A percentile compares a stretch with the other conserved stretches of the same genome.
Evolutionary conservation across 1,140 invertebrate genomes (phyloP).

Genomic region (Helicoverpa armigera): DNA sequence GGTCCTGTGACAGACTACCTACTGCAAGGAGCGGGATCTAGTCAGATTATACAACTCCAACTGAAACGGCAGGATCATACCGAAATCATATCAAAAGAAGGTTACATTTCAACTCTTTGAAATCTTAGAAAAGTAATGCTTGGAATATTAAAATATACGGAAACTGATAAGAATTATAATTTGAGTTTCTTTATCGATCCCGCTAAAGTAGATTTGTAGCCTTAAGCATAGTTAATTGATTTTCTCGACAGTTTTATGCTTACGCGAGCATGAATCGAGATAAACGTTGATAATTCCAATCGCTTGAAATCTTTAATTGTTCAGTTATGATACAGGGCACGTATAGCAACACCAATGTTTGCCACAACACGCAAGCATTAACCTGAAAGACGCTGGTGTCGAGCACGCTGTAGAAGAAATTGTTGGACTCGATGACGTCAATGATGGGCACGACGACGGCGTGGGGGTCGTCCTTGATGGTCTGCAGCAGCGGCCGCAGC

Average conservation of each 20-base stretch:
- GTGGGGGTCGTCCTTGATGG: slow-evolving; percentile 93
- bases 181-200: background rate
- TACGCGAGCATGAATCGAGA: too few relatives aligned
- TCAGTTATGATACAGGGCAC: background rate
- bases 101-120: too few relatives aligned
- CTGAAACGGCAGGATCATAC: too few relatives aligned
- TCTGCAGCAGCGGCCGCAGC: slow-evolving; percentile 94
- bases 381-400: slow-evolving; percentile 93
- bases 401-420: slow-evolving; percentile 81
- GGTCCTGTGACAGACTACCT: background rate
- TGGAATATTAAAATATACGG: too few relatives aligned
- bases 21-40: too few relatives aligned
- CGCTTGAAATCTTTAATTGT: background rate
- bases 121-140: too few relatives aligned
- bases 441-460: slow-evolving; percentile 97
- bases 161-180: background rate
- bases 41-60: too few relatives aligned
- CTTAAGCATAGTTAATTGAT: background rate
- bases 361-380: slow-evolving; percentile 7
- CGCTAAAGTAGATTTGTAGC: background rate
- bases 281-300: background rate
- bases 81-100: too few relatives aligned
- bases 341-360: background rate
- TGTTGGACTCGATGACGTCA: slow-evolving; percentile 92
- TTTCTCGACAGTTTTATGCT: background rate